Conservation (phyloP, 2,113 vertebrate genomes). For the Willisornis vidua region DNA sequence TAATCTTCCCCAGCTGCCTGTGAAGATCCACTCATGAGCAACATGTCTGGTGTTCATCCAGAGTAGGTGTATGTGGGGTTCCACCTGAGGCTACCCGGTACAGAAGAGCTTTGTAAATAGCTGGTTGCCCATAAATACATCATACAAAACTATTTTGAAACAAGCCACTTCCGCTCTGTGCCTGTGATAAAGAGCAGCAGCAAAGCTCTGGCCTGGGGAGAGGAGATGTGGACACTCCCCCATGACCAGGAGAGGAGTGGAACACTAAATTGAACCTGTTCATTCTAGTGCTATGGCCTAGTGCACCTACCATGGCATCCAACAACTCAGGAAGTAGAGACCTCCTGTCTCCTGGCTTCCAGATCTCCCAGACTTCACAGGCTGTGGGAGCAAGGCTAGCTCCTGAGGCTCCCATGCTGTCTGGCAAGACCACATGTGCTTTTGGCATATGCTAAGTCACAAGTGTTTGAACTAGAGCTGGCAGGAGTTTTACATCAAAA, state of each 20-base stretch:
- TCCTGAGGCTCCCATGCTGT: not conserved
- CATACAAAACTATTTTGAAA: not conserved
- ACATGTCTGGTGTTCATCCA: not conserved
- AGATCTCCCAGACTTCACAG: not conserved
- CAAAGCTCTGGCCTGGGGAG: not conserved
- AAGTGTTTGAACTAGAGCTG: not conserved
- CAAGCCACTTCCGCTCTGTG: not conserved
- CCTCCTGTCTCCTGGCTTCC: not conserved
- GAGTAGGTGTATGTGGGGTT: not conserved
- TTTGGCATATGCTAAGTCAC: not conserved
- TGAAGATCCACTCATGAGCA: not conserved
- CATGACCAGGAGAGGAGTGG: not conserved
- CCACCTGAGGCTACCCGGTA: not conserved
- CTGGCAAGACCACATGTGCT: accelerated
- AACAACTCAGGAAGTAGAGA: not conserved
- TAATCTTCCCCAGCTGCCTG: not conserved
- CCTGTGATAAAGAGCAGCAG: not conserved
- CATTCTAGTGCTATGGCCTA: not conserved
- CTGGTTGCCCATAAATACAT: not conserved
- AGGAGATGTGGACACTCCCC: not conserved
- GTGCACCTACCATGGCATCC: not conserved
- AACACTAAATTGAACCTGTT: not conserved
- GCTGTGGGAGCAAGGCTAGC: not conserved
- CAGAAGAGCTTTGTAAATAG: not conserved
- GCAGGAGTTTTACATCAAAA: not conserved